Conservation (phyloP, 2,797 vertebrate genomes). For the Syngnathus acus region DNA sequence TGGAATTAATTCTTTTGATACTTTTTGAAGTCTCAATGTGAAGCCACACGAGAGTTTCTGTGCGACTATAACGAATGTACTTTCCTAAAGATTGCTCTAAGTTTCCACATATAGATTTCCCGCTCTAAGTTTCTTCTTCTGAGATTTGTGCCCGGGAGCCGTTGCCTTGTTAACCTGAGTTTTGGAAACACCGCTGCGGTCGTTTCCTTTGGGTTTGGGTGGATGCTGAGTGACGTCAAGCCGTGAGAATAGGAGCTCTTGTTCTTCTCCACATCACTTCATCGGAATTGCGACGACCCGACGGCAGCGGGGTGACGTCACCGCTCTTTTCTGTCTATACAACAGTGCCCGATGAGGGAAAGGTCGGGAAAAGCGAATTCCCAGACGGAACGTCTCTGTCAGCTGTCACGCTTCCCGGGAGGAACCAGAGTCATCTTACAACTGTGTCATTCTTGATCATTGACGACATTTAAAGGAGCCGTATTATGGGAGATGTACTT, state of each 20-base stretch:
- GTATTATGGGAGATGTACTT: too few species aligned
- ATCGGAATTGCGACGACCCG: slow-evolving; percentile 31
- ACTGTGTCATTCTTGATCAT: neutral
- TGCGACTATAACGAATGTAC: neutral
- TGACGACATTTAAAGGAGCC: neutral
- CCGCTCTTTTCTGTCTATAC: neutral
- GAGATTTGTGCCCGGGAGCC: slow-evolving; percentile 26
- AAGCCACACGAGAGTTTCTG: neutral
- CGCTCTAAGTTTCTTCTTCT: neutral
- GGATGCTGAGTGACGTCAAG: slow-evolving; percentile 58
- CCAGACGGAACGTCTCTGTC: slow-evolving; percentile 42
- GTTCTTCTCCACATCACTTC: slow-evolving; percentile 47
- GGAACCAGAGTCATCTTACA: neutral
- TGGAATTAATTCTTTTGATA: neutral
- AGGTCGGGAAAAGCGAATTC: slow-evolving; percentile 38
- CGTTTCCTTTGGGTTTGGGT: slow-evolving; percentile 65
- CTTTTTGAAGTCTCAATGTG: neutral
- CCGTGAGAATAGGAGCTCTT: slow-evolving; percentile 56
- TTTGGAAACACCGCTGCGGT: slow-evolving; percentile 55
- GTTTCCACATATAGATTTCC: neutral
- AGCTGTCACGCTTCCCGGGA: slow-evolving; percentile 18
- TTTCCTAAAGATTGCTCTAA: neutral
- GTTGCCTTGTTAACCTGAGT: slow-evolving; percentile 48
- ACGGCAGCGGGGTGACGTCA: neutral
- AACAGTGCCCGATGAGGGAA: slow-evolving; percentile 37